Base-by-base conservation (phyloP, 1,140 invertebrate genomes). In the Hesperophylax magnus region DNA sequence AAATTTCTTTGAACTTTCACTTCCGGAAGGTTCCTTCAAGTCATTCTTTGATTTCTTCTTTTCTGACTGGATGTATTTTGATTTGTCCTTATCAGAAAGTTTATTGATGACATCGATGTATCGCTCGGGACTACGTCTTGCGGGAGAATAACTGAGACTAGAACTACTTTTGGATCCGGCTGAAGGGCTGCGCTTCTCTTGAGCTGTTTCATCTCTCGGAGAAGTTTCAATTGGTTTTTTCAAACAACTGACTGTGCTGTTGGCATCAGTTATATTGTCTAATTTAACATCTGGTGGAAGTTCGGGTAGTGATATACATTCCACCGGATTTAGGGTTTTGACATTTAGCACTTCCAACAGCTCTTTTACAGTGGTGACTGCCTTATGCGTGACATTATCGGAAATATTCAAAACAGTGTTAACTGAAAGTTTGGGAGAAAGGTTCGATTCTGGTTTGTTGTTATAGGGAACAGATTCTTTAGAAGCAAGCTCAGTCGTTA, bases 101-200 rank as follows among this genome's bases (percentile, higher is more conserved):
- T 91, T 89, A 82, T 91, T 88, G 27, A 91, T 86, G 39, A 92
- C 91, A 54, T 93, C 93, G 1, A 88, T 89, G 80, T 94, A 94
- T 2, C 93, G 89, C 78, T 93, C 93, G 0, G 93, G 92, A 86
- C 92, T 91, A 11, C 91, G 88, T 8, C 92, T 87, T 0, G 93
- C 91, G 0, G 93, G 93, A 0, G 93, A 94, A 84, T 94, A 94
- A 77, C 92, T 93, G 75, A 94, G 86, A 77, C 90, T 92, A 3
- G 92, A 92, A n/a, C 91, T 87, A 82, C 91, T 89, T 58, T 82
- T 82, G 2, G 83, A 84, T 53, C 47, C 80, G 8, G 77, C 80
- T 24, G 83, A 81, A 39, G 77, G 78, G 63, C 77, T 79, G n/a
- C 81, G 65, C 34, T 82, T 79, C 14, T 82, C 71, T 31, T 67